Evolutionary conservation across 2,888 invertebrate species (phyloP).

Genomic region (Prosapia bicincta): DNA sequence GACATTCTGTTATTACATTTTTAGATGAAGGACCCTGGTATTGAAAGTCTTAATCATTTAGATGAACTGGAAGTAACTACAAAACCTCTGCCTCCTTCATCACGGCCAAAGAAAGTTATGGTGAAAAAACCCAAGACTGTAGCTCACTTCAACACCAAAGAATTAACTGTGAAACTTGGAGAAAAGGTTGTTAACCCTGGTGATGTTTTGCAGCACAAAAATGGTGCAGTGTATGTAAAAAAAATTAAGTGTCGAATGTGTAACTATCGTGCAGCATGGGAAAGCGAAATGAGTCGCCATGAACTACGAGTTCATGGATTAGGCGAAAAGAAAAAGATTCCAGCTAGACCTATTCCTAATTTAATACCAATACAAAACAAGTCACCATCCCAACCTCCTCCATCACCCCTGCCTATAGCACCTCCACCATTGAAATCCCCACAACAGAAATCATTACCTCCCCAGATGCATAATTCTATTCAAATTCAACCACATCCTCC

Average conservation of each 20-base stretch:
- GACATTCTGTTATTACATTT: background rate
- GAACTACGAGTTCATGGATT: constrained; percentile 48
- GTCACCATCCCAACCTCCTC: constrained; percentile 10
- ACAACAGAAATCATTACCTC: constrained; percentile 14
- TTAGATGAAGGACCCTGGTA: constrained; percentile 6
- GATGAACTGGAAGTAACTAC: constrained; percentile 16
- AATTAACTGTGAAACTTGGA: constrained; percentile 23
- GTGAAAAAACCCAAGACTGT: constrained; percentile 27
- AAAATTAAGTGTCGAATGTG: constrained; percentile 42
- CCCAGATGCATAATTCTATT: background rate
- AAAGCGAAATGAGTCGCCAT: constrained; percentile 53
- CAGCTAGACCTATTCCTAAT: constrained; percentile 66
- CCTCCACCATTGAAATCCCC: constrained; percentile 30
- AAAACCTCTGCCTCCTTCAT: constrained; percentile 12
- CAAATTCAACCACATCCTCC: background rate
- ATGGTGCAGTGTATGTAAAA: constrained; percentile 20
- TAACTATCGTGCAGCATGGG: constrained; percentile 44
- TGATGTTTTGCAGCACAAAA: constrained; percentile 26
- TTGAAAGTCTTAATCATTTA: constrained; percentile 9
- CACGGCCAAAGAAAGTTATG: constrained; percentile 13
- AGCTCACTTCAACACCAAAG: constrained; percentile 22
- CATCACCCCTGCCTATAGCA: constrained; percentile 9
- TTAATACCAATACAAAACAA: constrained; percentile 60
- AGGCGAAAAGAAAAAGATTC: constrained; percentile 24
- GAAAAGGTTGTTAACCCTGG: constrained; percentile 25